Conservation (phyloP, 1,140 invertebrate species). For the Trichomalopsis sarcophagae region DNA sequence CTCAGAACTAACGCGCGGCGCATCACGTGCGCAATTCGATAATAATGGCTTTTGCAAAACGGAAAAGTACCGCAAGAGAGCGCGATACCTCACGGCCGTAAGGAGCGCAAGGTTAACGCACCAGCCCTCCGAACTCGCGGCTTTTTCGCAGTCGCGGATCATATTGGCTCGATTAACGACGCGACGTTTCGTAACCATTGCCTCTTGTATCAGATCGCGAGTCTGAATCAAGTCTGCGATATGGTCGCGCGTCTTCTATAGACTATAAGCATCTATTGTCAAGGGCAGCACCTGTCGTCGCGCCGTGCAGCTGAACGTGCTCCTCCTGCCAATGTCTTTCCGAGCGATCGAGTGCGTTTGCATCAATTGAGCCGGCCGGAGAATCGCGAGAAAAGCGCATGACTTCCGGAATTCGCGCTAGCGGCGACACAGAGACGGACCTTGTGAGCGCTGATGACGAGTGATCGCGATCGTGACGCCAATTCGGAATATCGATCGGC, state of each 20-base stretch:
- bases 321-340: not conserved
- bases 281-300: not conserved
- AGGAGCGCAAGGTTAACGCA: not conserved
- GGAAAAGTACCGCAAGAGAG: not conserved
- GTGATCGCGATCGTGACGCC: not conserved
- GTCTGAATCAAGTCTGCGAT: too few species aligned
- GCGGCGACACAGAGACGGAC: not conserved
- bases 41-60: conserved; percentile 2
- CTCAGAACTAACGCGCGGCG: not conserved
- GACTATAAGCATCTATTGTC: not conserved
- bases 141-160: too few species aligned
- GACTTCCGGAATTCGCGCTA: not conserved
- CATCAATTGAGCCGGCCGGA: not conserved
- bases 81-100: not conserved
- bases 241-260: not conserved
- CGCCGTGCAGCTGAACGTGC: not conserved
- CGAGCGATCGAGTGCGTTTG: not conserved
- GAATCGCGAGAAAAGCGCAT: not conserved
- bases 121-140: too few species aligned
- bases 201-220: too few species aligned
- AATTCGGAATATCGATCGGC: not conserved
- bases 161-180: too few species aligned
- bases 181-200: too few species aligned
- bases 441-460: not conserved
- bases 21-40: conserved; percentile 25